These are phyloP conservation scores for Tetranychus truncatus DNA, from an alignment of 2,888 invertebrate species.

Conservation along the genomic window DNA sequence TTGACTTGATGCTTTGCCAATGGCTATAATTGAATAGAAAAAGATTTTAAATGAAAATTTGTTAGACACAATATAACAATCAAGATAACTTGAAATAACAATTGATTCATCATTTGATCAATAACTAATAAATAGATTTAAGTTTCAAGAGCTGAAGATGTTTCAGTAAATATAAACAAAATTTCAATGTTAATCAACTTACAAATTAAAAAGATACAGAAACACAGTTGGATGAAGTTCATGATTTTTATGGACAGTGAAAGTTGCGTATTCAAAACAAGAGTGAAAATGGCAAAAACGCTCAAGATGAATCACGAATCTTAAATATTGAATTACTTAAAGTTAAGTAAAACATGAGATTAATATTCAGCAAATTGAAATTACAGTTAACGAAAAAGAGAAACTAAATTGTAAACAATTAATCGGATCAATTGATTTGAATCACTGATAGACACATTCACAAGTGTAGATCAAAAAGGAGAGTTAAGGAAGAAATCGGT, in stretches of 20 bases:
- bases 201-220: not conserved
- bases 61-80: not conserved
- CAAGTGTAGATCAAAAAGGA: not conserved
- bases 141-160: no score
- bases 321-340: not conserved
- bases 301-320: not conserved
- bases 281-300: no score
- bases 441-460: not conserved
- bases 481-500: not conserved
- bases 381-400: not conserved
- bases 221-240: not conserved
- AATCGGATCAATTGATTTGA: not conserved
- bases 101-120: no score
- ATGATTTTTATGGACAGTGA: not conserved
- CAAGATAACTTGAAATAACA: no score
- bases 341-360: not conserved
- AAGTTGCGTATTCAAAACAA: not conserved
- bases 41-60: not conserved
- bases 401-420: not conserved
- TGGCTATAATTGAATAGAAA: not conserved
- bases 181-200: no score
- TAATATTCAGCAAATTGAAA: not conserved
- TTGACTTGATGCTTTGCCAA: conserved; percentile 17
- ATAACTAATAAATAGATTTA: no score
- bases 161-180: no score